Evolutionary conservation across 2,113 vertebrate genomes (phyloP), one percentile per base, ranked within the genome.

Genomic region (Hymenochirus boettgeri): DNA sequence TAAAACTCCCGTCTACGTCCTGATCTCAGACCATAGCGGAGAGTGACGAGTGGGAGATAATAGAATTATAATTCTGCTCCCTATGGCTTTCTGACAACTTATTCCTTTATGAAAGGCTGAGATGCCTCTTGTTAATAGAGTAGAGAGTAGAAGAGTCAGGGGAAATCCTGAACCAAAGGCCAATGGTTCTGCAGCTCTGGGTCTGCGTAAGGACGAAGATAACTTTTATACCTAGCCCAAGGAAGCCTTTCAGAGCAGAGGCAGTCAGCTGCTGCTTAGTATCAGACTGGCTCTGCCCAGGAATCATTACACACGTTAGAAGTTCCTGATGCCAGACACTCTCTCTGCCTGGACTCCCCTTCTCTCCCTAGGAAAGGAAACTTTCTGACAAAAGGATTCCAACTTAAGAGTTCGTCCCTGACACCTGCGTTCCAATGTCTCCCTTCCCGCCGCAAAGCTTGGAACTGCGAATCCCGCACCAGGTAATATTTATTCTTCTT

Each of bases 61-160:
- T 86, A 83, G 77, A n/a, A 84, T 79, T 81, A 84, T 77, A 81
- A 76, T n/a, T 85, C 81, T 77, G 80, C 83, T 85, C 77, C 73
- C 92, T 86, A 94, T 95, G 92, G 95, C 91, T 92, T 88, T 85
- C 78, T 84, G 91, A 96, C 92, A 97, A 98, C 97, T 87, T 90
- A 91, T 96, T 96, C 92, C 93, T 88, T 85, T 92, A 76, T 77
- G 88, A 84, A 80, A 85, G 79, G 45, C 70, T 80, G 69, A 76
- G 90, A 88, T 86, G 88, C 87, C 39, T 90, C 92, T 82, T 86
- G 89, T 88, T 86, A 89, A n/a, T n/a, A n/a, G n/a, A 88, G 86
- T 91, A 91, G 86, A 85, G 74, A 80, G 75, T 74, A 73, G 61
- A 78, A 80, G 82, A 85, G 79, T 81, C 77, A 77, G 76, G 82